Percentiles rank a stretch among this genome's conserved stretches.
phyloP scores from a whole-genome alignment of 2,888 invertebrate species.

The Tethea ocularis region DNA sequence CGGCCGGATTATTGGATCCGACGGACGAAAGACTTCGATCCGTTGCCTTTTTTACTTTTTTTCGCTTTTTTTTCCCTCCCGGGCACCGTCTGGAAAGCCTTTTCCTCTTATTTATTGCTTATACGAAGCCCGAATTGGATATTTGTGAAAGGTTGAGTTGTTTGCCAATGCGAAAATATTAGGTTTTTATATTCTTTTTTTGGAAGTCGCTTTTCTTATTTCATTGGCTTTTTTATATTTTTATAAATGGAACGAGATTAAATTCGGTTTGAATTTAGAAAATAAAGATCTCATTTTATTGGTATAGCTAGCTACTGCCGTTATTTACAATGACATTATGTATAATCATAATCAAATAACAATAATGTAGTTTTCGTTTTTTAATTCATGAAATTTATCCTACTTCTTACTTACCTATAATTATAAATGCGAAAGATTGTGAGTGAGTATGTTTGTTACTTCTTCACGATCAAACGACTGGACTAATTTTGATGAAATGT shows the following conservation, averaged over 20 bases:
- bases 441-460: too few relatives aligned
- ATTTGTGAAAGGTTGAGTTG: conserved; percentile 78
- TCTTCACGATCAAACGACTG: too few relatives aligned
- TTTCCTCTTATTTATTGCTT: conserved; percentile 84
- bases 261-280: not conserved
- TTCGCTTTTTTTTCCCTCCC: conserved; percentile 50
- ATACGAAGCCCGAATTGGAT: conserved; percentile 82
- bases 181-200: conserved; percentile 37
- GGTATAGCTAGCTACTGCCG: not conserved
- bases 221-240: conserved; percentile 27
- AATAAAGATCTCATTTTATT: not conserved
- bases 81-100: conserved; percentile 79
- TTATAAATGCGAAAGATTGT: too few relatives aligned
- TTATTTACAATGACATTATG: not conserved
- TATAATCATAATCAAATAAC: too few relatives aligned
- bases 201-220: conserved; percentile 18
- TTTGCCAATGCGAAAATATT: conserved; percentile 69
- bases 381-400: too few relatives aligned
- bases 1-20: conserved; percentile 83
- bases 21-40: conserved; percentile 83
- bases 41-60: conserved; percentile 71
- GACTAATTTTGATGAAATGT: too few relatives aligned
- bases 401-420: too few relatives aligned
- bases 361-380: too few relatives aligned
- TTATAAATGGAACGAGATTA: conserved; percentile 2